Evolutionary conservation across 2,797 vertebrate genomes (phyloP), one percentile per base, ranked within the genome.

Genomic region (Diglossa cyanea): DNA sequence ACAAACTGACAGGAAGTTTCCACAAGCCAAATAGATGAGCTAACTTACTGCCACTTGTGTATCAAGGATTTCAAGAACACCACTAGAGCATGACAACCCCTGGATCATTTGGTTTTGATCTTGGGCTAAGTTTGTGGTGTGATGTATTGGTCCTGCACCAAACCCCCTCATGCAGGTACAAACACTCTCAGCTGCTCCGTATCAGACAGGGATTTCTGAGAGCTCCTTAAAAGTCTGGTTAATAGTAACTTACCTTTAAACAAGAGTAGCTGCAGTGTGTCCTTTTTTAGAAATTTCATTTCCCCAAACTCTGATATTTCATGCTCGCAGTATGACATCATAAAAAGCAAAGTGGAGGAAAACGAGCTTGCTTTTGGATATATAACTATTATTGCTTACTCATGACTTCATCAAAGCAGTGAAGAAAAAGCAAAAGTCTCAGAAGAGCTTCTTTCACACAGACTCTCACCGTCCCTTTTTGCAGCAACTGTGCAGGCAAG

Each of bases 231-330:
- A 3, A 7, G 17, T 28, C 42, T 65, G 19, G 26, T 76, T 55
- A 60, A 47, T 5, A n/a, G 78, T 24, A 78, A 74, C 62, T 94
- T 91, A 94, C 63, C 63, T 82, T 54, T 65, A 44, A 77, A 83
- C 10, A 60, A 39, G 11, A 63, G 67, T 25, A 77, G 26, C 48
- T 71, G 57, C 44, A 72, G 30, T 0, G 0, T 53, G n/a, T 13
- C 18, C 25, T 21, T 78, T 67, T 60, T 42, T 2, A 54, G 25
- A 57, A 17, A 25, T 86, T 88, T 83, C 13, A 53, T 80, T 89
- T 87, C 75, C 77, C 39, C 63, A 60, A 66, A 47, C 26, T 76
- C 26, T 76, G 60, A 37, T 57, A 55, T 61, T 90, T 85, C 53
- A 65, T 0, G 6, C 39, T 48, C 65, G 71, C 48, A 65, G 50